Base-by-base conservation (phyloP, 37 sponge, comb jelly and placozoan species). In the Aphrocallistes beatrix region DNA sequence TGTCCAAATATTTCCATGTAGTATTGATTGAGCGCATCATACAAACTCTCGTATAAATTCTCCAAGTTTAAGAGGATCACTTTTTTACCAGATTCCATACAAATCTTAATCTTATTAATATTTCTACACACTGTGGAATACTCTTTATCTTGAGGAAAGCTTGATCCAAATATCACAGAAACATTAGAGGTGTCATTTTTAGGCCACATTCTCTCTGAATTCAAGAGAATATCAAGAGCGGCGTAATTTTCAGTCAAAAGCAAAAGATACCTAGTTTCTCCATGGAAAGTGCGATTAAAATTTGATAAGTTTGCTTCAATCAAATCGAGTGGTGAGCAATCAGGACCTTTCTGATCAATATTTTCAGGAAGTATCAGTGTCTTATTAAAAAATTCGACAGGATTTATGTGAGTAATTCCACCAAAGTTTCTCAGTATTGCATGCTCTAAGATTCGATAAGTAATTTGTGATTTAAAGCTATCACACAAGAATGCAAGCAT, bases 1-100 rank as follows among this genome's bases (percentile, higher is more conserved):
- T 85, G 88, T 23, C 83, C 90, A 37, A 38, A 75, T 69, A 82
- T 40, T 23, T 89, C 37, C 39, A 89, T 93, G 87, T 93, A 93
- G 39, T 93, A 93, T 90, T 96, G 96, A 47, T 96, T 96, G n/a
- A 96, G 89, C 21, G 90, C 92, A 83, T 96, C 96, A 86, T 96
- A 96, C 39, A 96, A 85, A 85, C 96, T 96, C 87, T 96, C 96
- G 84, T 96, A 96, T 17, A 96, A 84, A 75, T 92, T 96, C 50
- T 96, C 94, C 83, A 96, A 48, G 87, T 96, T 93, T 23, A 96
- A 88, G n/a, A 96, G 91, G 38, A 96, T 89, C 36, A 96, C 91
- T 19, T 88, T 92, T 37, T 91, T 83, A 0, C 96, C 96, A n/a
- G 91, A 90, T 82, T 92, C 96, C 92, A 96, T 96, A 47, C 94